Percentiles rank a stretch among this genome's conserved stretches.
phyloP scores from a whole-genome alignment of 92 coral and sea anemone species.

The Zoanthus solanderi region DNA sequence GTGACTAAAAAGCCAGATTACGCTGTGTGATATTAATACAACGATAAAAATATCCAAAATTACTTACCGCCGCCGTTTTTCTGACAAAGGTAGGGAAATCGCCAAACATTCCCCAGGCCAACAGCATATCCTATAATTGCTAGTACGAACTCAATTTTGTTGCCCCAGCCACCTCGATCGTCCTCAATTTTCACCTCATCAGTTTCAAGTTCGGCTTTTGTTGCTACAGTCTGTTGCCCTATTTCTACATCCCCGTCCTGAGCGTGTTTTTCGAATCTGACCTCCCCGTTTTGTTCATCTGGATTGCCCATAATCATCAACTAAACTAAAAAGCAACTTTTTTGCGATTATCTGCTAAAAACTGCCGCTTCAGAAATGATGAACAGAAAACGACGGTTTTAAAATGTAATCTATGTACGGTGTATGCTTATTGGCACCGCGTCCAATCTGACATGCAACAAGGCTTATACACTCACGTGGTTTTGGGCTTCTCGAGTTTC shows the following conservation, averaged over 20 bases:
- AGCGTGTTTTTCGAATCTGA: conserved; percentile 10
- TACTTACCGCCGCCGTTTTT: conserved; percentile 45
- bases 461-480: conserved; percentile 33
- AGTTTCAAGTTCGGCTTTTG: conserved; percentile 27
- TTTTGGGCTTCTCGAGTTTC: conserved; percentile 31
- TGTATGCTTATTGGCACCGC: conserved; percentile 20
- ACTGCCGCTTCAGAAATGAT: not conserved
- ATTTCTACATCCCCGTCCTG: conserved; percentile 36
- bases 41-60: not conserved
- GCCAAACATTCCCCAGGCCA: conserved; percentile 51
- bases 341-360: not conserved
- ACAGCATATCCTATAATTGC: conserved; percentile 47
- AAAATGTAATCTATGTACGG: conserved; percentile 15
- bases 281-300: conserved; percentile 32
- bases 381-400: not conserved
- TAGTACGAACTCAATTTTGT: conserved; percentile 34
- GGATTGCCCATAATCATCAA: not conserved
- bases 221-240: conserved; percentile 29
- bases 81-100: conserved; percentile 46
- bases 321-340: not conserved
- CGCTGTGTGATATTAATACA: not conserved
- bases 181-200: conserved; percentile 41
- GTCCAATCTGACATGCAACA: not conserved
- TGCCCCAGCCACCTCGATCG: conserved; percentile 44
- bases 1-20: no score